Evolutionary conservation across 2,888 invertebrate genomes (phyloP), one percentile per base, ranked within the genome.

Genomic region (Melolontha melolontha): DNA sequence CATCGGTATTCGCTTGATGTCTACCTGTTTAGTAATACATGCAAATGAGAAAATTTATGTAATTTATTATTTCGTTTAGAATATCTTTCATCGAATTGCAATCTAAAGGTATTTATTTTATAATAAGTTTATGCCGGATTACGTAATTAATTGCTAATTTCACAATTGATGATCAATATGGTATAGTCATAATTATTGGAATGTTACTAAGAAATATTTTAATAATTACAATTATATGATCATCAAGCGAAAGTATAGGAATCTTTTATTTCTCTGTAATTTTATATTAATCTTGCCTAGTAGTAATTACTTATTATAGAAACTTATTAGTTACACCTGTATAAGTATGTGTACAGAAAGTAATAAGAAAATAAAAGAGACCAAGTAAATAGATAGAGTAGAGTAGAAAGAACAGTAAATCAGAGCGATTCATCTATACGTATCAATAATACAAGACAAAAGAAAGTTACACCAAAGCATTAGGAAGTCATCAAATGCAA

Each of bases 401-500:
- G 10, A 40, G 16, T 10, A 34, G 6, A 34, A 14, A 62, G 59
- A 22, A 42, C 7, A 40, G 41, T 7, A 55, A 55, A 62, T 62
- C 47, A 62, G 59, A 49, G 44, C 34, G 47, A 34, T 47, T 49
- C 59, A 39, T 62, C 47, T 47, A 34, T 44, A 49, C 34, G 34
- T 62, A 62, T 62, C 59, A 34, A 62, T 62, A 62, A 62, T 39
- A 47, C 34, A 62, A 62, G 39, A 62, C 59, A 47, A 62, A 62
- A 62, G 59, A 62, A 62, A 62, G 59, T 49, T 47, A 47, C 47
- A 47, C 16, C 49, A 47, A 62, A 62, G 59, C 59, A 62, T 62
- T 62, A 62, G 59, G 59, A 62, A 62, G 59, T 62, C 59, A 47
- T 62, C 59, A 47, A 62, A 62, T 49, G 59, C 49, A 62, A 62